Evolutionary conservation across 2,113 vertebrate genomes (phyloP), one percentile per base, ranked within the genome.

Genomic region (Zapus hudsonius): DNA sequence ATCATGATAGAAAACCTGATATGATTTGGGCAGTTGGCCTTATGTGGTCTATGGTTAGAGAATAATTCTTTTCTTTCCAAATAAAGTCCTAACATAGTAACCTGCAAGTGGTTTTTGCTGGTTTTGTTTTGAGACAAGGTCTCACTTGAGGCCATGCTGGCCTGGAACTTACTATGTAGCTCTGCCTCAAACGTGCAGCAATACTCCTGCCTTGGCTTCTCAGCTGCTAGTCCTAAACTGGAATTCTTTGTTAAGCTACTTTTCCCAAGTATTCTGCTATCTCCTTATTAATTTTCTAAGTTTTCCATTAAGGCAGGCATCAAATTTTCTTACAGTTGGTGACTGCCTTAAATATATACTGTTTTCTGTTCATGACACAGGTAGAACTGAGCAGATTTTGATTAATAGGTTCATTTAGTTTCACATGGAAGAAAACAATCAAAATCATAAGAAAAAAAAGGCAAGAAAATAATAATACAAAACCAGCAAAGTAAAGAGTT

Each of bases 321-420:
- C 5, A 25, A 16, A 70, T 76, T 96, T 95, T 27, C 27, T 81
- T 83, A 52, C 76, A 27, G 52, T 23, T 86, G 33, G 33, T 81
- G 79, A 93, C 55, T 91, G 52, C 83, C 52, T 94, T 74, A 44
- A 84, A 67, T 90, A 61, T 36, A 59, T 79, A 29, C 70, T 69
- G 7, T 75, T 89, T 82, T 95, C 67, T 95, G 47, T 89, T 94
- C 36, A 72, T 92, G 91, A 82, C 55, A 82, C 83, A 75, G 84
- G 79, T 87, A 91, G 79, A 87, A 70, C 69, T 44, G 64, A 92
- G 19, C 38, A 52, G 42, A 63, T 92, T 81, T 89, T 73, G 73
- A 7, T 23, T 57, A 95, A 70, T 89, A 86, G 25, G 67, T 91
- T 92, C 52, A 69, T 87, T 42, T 90, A 57, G 52, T 92, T 94